Conservation (phyloP, 2,797 vertebrate genomes). For the Alauda arvensis region DNA sequence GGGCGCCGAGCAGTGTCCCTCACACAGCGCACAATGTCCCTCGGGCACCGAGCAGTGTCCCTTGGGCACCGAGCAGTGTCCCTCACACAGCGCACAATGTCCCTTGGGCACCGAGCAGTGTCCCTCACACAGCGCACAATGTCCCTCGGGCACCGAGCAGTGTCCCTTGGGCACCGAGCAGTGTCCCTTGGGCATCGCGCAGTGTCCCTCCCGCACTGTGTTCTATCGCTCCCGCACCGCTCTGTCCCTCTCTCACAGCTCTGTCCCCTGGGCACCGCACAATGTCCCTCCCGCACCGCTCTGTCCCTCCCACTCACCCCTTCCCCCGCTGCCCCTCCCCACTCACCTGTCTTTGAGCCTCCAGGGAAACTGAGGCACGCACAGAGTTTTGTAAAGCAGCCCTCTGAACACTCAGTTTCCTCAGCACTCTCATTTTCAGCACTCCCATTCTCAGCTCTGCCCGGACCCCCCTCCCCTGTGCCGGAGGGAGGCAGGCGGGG, state of each 20-base stretch:
- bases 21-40: too few species aligned
- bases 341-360: fast-evolving
- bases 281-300: neutral
- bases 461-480: neutral
- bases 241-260: too few species aligned
- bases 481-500: neutral
- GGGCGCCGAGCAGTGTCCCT: neutral
- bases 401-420: fast-evolving
- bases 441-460: neutral
- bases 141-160: too few species aligned
- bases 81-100: fast-evolving
- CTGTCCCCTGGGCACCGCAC: too few species aligned
- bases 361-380: neutral
- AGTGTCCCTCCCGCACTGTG: too few species aligned
- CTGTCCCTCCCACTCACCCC: neutral
- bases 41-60: too few species aligned
- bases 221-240: too few species aligned
- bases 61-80: too few species aligned
- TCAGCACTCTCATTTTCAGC: neutral
- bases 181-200: too few species aligned
- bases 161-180: too few species aligned
- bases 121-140: fast-evolving
- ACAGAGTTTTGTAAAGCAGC: fast-evolving
- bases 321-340: neutral
- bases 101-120: too few species aligned